phyloP scores from a whole-genome alignment of 2,113 vertebrate genomes.

The Mobula hypostoma region DNA sequence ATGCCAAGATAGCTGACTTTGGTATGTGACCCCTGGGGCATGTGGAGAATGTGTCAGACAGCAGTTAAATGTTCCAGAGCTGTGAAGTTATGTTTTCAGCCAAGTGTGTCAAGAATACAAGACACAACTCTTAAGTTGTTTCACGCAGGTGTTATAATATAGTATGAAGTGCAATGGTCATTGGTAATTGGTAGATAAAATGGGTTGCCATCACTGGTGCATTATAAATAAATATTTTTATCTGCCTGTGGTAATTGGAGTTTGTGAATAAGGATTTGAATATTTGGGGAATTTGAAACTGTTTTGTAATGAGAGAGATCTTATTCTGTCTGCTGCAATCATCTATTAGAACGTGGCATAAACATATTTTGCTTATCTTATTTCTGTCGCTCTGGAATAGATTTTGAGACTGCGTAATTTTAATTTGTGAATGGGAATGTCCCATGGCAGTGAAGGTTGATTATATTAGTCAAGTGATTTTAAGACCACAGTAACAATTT shows the following conservation, averaged over 20 bases:
- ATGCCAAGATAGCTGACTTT: conserved; percentile 97
- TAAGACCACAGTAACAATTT: not conserved
- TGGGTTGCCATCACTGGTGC: not conserved
- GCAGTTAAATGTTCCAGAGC: not conserved
- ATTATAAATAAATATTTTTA: not conserved
- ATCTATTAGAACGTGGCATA: not conserved
- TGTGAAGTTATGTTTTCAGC: not conserved
- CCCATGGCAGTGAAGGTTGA: not conserved
- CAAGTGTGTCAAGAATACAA: conserved; percentile 1
- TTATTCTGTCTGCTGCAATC: not conserved
- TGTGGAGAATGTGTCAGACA: conserved; percentile 39
- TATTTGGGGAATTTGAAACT: not conserved
- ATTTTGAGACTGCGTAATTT: not conserved
- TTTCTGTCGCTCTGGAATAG: not conserved
- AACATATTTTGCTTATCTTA: not conserved
- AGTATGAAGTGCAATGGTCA: not conserved
- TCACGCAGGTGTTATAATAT: not conserved
- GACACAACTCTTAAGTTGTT: not conserved
- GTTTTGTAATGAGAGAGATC: not conserved
- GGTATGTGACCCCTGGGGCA: conserved; percentile 61
- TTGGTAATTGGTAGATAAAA: not conserved
- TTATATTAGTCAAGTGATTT: not conserved
- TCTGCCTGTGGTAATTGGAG: not conserved
- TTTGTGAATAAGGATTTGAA: not conserved
- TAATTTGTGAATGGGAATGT: not conserved